Base-by-base conservation (phyloP, 2,797 vertebrate species). In the Tinamus major region DNA sequence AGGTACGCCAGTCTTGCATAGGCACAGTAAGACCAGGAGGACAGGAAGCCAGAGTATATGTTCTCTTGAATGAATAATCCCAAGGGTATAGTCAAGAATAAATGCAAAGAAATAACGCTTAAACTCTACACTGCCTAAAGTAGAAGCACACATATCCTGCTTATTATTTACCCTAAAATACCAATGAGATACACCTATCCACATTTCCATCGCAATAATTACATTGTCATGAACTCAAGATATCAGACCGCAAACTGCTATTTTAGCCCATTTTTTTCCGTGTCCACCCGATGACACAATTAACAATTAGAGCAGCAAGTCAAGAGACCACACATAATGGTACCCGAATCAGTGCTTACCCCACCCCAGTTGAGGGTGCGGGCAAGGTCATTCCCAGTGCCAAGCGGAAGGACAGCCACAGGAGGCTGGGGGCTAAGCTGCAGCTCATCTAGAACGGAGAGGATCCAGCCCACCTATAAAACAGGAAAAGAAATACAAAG, bases 341-440 rank as follows among this genome's bases (percentile, higher is more conserved):
- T 9, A 35, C 2, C 20, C 37, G 61, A 48, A 41, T 12, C n/a
- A 79, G 63, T 53, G 96, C 99, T 99, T 98, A 99, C 99, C 98
- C 99, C 99, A 74, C 99, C 99, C 99, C 99, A 99, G 98, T 99
- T 99, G 96, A 99, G 99, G 58, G 99, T 99, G 89, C 99, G 99
- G 92, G 99, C 99, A 92, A 99, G 98, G 97, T 99, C 99, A 83
- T 99, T 99, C 97, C 99, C 99, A 89, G 99, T 99, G 92, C 99
- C 99, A 96, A 99, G 98, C 19, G 99, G 99, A 98, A 99, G 99
- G 85, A 99, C 99, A 64, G 99, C 99, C 13, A 99, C 99, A 26
- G 99, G 99, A 95, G 99, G 99, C 19, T 99, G 98, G 33, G 99
- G 99, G 94, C 97, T 99, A 97, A 99, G 98, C 68, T 99, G 98